Evolutionary conservation across 2,113 vertebrate species (phyloP).

Genomic region (Parus major): DNA sequence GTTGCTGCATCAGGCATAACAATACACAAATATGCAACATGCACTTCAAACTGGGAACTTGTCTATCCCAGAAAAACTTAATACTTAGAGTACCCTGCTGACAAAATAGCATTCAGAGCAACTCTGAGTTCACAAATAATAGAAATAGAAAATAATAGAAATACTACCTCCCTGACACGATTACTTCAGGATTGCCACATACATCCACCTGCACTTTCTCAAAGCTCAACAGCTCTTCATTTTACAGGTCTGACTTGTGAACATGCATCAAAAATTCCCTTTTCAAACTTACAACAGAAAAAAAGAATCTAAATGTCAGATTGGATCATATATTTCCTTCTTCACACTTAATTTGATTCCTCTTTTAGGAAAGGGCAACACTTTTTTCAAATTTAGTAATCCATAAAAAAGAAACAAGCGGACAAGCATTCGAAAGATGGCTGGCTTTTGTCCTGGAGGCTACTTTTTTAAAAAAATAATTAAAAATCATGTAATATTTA

Average conservation of each 20-base stretch:
- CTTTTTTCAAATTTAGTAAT: background rate
- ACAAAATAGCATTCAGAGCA: background rate
- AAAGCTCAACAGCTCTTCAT: background rate
- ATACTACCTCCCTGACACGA: background rate
- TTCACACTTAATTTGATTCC: background rate
- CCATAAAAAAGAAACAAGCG: background rate
- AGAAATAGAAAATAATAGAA: background rate
- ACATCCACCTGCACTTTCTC: background rate
- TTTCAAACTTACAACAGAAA: background rate
- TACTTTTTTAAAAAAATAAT: background rate
- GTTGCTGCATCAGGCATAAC: background rate
- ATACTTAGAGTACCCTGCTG: background rate
- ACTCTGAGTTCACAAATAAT: background rate
- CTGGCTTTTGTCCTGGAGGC: background rate
- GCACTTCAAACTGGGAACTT: background rate
- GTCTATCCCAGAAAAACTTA: background rate
- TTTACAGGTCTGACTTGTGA: background rate
- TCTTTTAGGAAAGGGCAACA: background rate
- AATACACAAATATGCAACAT: background rate
- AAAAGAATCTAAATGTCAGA: background rate
- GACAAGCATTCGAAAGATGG: background rate
- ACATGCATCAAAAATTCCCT: background rate
- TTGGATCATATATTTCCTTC: background rate
- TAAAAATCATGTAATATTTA: background rate
- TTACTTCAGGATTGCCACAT: background rate